A percentile compares a stretch with the other conserved stretches of the same genome.
Conservation (phyloP, 1,140 invertebrate species). For the Zaprionus vittiger region DNA sequence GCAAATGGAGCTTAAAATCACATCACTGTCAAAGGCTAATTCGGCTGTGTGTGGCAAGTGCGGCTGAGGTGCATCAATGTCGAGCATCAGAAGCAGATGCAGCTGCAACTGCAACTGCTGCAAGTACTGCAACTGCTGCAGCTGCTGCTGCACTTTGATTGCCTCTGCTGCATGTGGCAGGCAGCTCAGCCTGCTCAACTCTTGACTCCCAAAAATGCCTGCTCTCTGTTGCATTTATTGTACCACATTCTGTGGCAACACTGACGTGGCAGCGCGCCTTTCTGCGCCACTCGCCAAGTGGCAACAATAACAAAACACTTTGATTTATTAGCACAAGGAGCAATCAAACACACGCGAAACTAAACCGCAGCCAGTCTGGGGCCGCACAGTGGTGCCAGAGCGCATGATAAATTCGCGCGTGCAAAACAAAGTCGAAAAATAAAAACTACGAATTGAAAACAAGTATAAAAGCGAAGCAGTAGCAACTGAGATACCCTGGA, state of each 20-base stretch:
- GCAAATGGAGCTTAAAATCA: constrained; percentile 44
- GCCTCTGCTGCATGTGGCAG: constrained; percentile 36
- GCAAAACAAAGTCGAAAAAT: background rate
- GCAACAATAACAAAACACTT: constrained; percentile 60
- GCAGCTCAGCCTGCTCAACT: background rate
- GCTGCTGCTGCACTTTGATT: constrained; percentile 41
- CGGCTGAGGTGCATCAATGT: constrained; percentile 1
- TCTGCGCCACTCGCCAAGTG: constrained; percentile 42
- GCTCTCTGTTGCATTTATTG: constrained; percentile 12
- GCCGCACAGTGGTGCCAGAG: constrained; percentile 37
- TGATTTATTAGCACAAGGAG: constrained; percentile 59
- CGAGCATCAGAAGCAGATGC: constrained; percentile 23
- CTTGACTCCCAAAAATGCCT: background rate
- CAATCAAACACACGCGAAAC: constrained; percentile 54
- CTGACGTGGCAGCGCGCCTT: constrained; percentile 12
- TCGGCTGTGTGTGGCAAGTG: constrained; percentile 18
- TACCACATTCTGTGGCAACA: constrained; percentile 3
- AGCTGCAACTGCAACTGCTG: constrained; percentile 18
- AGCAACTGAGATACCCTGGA: background rate
- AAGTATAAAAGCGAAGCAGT: background rate
- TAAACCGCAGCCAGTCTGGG: constrained; percentile 47
- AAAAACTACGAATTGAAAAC: constrained; percentile 1
- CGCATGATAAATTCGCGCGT: constrained; percentile 2
- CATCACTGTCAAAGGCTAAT: constrained; percentile 54
- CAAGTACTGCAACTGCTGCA: background rate